Base-by-base conservation (phyloP, 2,797 vertebrate genomes). In the Pipistrellus pygmaeus region DNA sequence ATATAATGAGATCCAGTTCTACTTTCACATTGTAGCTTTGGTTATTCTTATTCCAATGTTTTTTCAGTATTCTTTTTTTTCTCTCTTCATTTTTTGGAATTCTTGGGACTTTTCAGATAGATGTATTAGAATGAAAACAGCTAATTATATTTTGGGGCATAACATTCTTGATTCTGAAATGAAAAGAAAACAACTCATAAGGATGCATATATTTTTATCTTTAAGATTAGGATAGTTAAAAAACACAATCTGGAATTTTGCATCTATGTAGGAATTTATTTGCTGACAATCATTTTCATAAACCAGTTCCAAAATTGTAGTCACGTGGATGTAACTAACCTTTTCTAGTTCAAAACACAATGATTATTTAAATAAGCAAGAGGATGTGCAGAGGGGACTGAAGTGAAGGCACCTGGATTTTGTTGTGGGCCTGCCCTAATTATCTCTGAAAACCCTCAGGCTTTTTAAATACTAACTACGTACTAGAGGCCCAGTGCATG, bases 41-140 rank as follows among this genome's bases (percentile, higher is more conserved):
- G 14, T 46, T 68, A 32, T 91, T 94, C 87, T 95, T 95, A 66
- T 75, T 90, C 57, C n/a, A 91, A 35, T 91, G 88, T 90, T 95
- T 80, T 69, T 91, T 55, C 9, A 78, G 10, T 41, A 80, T 91
- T 48, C 20, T 15, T 85, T 85, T 35, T 85, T 35, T 91, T 48
- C 20, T 12, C 82, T 80, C 30, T 62, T 83, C 21, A 55, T 53
- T 84, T 71, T 90, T 85, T 94, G 44, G 69, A 87, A 91, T 48
- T 71, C 35, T 46, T 78, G 9, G 64, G 18, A 89, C 90, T 69
- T 27, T 80, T 95, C 35, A 66, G 57, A 60, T 85, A 86, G 20
- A 17, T 53, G 18, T 48, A 72, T 68, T 83, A 41, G 77, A 72
- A 77, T 88, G 60, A 93, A 94, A 94, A 92, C 68, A 77, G 5